A percentile compares a stretch with the other conserved stretches of the same genome.
Conservation (phyloP, 2,888 invertebrate species). For the Agriopis marginaria region DNA sequence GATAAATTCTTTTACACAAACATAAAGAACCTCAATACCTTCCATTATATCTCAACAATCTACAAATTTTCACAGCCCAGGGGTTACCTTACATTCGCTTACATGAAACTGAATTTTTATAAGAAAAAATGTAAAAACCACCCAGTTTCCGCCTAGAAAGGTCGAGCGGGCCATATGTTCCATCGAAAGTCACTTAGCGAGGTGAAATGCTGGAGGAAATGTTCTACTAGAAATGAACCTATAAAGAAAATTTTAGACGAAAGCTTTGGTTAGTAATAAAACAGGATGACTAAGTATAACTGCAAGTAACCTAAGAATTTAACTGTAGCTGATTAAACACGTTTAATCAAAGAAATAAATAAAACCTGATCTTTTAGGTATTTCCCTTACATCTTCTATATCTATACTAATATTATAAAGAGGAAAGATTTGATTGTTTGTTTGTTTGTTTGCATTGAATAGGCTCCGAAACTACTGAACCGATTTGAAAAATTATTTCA, state of each 20-base stretch:
- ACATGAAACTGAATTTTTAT: conserved; percentile 61
- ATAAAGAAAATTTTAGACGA: conserved; percentile 4
- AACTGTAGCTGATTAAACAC: too few relatives aligned
- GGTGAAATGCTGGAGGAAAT: conserved; percentile 53
- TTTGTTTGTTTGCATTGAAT: too few relatives aligned
- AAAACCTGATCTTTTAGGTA: too few relatives aligned
- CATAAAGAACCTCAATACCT: conserved; percentile 19
- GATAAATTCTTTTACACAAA: background rate
- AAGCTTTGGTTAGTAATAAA: conserved; percentile 18
- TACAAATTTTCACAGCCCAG: conserved; percentile 51
- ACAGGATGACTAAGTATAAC: conserved; percentile 3
- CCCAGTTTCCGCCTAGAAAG: conserved; percentile 63
- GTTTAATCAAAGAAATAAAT: too few relatives aligned
- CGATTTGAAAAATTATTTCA: too few relatives aligned
- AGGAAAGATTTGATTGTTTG: too few relatives aligned
- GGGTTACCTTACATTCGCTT: conserved; percentile 46
- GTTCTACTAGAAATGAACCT: conserved; percentile 49
- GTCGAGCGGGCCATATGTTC: conserved; percentile 74
- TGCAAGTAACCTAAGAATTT: too few relatives aligned
- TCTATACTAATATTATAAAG: too few relatives aligned
- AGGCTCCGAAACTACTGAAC: too few relatives aligned
- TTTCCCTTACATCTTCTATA: too few relatives aligned
- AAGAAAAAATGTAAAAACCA: conserved; percentile 79
- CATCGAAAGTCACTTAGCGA: conserved; percentile 80
- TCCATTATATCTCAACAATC: conserved; percentile 50